Evolutionary conservation across 2,888 invertebrate genomes (phyloP), one percentile per base, ranked within the genome.

Genomic region (Idaea aversata): DNA sequence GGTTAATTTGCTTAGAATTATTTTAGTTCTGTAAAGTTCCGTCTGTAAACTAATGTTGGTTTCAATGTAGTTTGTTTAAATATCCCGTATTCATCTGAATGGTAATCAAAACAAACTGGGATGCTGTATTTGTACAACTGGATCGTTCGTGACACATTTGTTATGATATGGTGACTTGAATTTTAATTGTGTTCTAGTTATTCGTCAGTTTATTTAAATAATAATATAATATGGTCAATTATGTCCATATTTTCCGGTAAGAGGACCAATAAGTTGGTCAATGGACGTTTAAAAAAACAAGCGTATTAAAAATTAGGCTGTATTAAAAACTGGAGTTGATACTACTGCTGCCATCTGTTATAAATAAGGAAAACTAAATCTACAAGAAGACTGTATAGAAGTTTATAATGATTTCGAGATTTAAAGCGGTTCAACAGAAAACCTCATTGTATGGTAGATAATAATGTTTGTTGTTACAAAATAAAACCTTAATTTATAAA

Each of bases 61-160:
- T 13, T 7, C 7, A 59, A 34, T 59, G 34, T 59, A 68, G 71
- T 75, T 77, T 77, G 70, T 75, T 35, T 74, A 72, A 75, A 71
- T 67, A 70, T 76, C 75, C 77, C 75, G 81, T 84, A 82, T 80
- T 76, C 68, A 72, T 75, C 77, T 78, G 80, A 81, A 82, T 77
- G 75, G 76, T 78, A 81, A 79, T 81, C 79, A 82, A 79, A 85
- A 86, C 13, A 76, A 84, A 70, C 69, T 75, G 77, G 87, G 90
- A 91, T 90, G 90, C 92, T 92, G 91, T 16, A 15, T 16, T 16
- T 61, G 73, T 89, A 76, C 91, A 91, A 90, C 91, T 91, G 92
- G 90, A 85, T 87, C 80, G 81, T 77, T 83, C 87, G 85, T 87
- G 88, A 83, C 79, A 77, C 67, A 65, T 66, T 72, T 72, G 70